Evolutionary conservation across 53 echinoderm and acorn worm species (phyloP).

Genomic region (Apostichopus leukothele): DNA sequence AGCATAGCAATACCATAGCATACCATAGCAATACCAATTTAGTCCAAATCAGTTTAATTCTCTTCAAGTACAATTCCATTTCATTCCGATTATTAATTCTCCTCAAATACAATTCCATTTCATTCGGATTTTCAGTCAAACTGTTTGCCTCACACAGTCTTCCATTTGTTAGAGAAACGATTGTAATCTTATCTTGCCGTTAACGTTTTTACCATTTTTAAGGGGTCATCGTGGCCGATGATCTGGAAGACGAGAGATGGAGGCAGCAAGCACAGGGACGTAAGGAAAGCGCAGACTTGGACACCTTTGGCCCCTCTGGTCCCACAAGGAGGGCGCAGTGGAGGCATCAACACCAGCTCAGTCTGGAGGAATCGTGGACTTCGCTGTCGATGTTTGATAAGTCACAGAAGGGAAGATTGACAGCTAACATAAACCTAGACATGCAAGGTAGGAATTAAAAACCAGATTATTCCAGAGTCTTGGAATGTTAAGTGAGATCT

Average conservation of each 20-base stretch:
- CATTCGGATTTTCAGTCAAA: no score
- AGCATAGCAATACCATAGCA: no score
- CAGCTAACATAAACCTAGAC: slow-evolving; percentile 76
- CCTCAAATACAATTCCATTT: no score
- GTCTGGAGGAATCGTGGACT: slow-evolving; percentile 90
- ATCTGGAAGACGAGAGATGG: slow-evolving; percentile 80
- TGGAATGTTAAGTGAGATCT: no score
- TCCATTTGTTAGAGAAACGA: no score
- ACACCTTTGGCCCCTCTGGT: slow-evolving; percentile 52
- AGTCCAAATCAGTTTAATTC: no score
- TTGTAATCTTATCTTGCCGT: no score
- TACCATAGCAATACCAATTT: no score
- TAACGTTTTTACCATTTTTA: background rate
- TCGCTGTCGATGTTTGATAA: slow-evolving; percentile 87
- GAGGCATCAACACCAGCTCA: slow-evolving; percentile 66
- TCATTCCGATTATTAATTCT: no score
- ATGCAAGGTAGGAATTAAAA: slow-evolving; percentile 60
- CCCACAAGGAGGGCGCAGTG: slow-evolving; percentile 56
- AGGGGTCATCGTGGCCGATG: slow-evolving; percentile 66
- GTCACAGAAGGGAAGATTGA: slow-evolving; percentile 80
- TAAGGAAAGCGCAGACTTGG: slow-evolving; percentile 54
- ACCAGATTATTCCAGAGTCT: no score
- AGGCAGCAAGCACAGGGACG: slow-evolving; percentile 54
- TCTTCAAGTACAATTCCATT: no score
- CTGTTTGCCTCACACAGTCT: no score